Percentiles rank a stretch among this genome's conserved stretches.
These are phyloP conservation scores for Rhea americana DNA, from an alignment of 2,113 vertebrate species.

Conservation along the genomic window DNA sequence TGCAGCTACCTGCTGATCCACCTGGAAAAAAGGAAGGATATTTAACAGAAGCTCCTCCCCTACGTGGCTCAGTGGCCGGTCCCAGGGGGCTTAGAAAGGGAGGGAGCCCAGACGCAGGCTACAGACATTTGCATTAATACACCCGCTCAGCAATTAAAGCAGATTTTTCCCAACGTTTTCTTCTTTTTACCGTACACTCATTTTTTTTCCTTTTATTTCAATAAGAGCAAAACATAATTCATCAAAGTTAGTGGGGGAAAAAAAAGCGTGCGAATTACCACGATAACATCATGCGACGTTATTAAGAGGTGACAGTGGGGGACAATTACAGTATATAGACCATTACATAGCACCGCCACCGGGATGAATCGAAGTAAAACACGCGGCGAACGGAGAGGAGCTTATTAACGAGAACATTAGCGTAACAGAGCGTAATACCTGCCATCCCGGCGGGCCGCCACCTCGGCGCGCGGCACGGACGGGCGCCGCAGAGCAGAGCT, in stretches of 20 bases:
- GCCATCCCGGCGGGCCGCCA: slow-evolving; percentile 34
- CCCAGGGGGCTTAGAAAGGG: accelerated
- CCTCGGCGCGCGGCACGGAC: neutral
- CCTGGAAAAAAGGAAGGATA: too few relatives aligned
- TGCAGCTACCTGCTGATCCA: too few relatives aligned
- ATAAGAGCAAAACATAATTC: slow-evolving; percentile 66
- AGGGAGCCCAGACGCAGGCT: neutral
- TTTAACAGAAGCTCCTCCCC: too few relatives aligned
- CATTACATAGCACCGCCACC: slow-evolving; percentile 43
- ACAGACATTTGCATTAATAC: neutral
- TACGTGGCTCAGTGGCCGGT: too few relatives aligned
- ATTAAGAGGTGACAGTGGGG: slow-evolving; percentile 62
- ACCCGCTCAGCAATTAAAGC: slow-evolving; percentile 16
- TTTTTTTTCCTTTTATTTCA: slow-evolving; percentile 11
- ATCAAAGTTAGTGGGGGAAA: slow-evolving; percentile 44
- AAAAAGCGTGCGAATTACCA: neutral
- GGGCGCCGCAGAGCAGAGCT: neutral
- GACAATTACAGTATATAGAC: slow-evolving; percentile 66
- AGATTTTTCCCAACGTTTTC: slow-evolving; percentile 24
- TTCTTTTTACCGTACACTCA: slow-evolving; percentile 37
- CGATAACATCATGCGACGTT: slow-evolving; percentile 47
- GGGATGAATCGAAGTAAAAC: slow-evolving; percentile 63
- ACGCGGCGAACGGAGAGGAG: slow-evolving; percentile 40
- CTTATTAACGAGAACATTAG: slow-evolving; percentile 61
- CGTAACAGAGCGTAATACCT: slow-evolving; percentile 45